Conservation (phyloP, 2,797 vertebrate genomes). For the Liasis olivaceus region DNA sequence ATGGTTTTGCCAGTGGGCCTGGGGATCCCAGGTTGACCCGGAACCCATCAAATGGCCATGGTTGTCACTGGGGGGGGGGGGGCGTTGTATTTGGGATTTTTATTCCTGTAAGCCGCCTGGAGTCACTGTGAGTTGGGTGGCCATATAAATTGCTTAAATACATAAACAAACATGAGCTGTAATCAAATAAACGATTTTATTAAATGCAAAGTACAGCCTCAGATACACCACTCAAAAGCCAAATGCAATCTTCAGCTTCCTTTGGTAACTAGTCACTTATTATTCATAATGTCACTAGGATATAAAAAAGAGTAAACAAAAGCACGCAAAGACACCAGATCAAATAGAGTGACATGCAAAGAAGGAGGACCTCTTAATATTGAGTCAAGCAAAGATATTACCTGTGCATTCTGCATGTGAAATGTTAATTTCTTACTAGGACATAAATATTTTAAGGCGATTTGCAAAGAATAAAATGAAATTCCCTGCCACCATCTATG, state of each 20-base stretch:
- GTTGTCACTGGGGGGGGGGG: no score
- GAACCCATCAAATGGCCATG: no score
- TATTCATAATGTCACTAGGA: background rate
- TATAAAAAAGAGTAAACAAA: background rate
- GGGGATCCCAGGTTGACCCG: no score
- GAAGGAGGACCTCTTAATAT: background rate
- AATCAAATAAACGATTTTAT: no score
- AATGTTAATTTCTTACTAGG: background rate
- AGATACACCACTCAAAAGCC: no score
- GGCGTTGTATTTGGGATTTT: no score
- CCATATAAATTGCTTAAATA: no score
- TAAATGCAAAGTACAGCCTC: no score
- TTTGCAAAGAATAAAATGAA: conserved; percentile 31
- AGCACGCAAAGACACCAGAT: background rate
- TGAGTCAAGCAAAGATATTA: background rate
- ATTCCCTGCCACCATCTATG: conserved; percentile 4
- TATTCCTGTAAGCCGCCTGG: no score
- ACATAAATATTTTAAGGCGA: conserved; percentile 3
- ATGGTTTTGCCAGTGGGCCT: no score
- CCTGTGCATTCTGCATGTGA: background rate
- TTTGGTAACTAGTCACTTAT: conserved; percentile 8
- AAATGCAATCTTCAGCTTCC: background rate
- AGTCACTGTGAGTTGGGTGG: no score
- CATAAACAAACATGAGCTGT: no score
- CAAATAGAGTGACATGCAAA: background rate